phyloP scores from a whole-genome alignment of 2,797 vertebrate genomes.

The Danio choprae region DNA sequence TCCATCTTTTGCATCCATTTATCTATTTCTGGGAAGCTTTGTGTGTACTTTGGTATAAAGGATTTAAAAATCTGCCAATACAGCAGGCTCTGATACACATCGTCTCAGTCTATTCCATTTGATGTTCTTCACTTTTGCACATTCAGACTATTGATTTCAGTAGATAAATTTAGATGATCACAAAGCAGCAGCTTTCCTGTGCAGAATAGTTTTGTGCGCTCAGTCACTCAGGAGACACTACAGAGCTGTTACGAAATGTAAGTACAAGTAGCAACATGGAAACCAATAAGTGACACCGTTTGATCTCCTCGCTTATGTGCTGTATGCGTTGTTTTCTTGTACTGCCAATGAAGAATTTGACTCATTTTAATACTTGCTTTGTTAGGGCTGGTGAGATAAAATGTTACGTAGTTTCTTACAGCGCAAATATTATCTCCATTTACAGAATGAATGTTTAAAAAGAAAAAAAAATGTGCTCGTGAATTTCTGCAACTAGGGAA shows the following conservation, averaged over 20 bases:
- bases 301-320: slow-evolving; percentile 26
- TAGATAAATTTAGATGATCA: slow-evolving; percentile 25
- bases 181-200: background rate
- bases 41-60: slow-evolving; percentile 10
- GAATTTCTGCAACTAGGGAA: background rate
- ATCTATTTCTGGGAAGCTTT: slow-evolving; percentile 3
- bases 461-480: background rate
- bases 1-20: background rate
- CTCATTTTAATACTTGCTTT: background rate
- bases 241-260: slow-evolving; percentile 20
- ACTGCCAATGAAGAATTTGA: background rate
- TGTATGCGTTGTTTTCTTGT: background rate
- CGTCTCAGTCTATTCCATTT: slow-evolving; percentile 26
- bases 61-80: slow-evolving; percentile 6
- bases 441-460: background rate
- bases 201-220: slow-evolving; percentile 27
- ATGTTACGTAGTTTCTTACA: background rate
- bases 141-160: slow-evolving; percentile 41
- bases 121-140: slow-evolving; percentile 36
- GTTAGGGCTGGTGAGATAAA: background rate
- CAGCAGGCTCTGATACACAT: background rate
- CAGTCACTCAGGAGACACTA: slow-evolving; percentile 23
- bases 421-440: background rate
- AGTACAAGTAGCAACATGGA: slow-evolving; percentile 21
- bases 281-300: slow-evolving; percentile 33